Evolutionary conservation across 1,140 invertebrate genomes (phyloP), one percentile per base, ranked within the genome.

Genomic region (Temnothorax curvispinosus): DNA sequence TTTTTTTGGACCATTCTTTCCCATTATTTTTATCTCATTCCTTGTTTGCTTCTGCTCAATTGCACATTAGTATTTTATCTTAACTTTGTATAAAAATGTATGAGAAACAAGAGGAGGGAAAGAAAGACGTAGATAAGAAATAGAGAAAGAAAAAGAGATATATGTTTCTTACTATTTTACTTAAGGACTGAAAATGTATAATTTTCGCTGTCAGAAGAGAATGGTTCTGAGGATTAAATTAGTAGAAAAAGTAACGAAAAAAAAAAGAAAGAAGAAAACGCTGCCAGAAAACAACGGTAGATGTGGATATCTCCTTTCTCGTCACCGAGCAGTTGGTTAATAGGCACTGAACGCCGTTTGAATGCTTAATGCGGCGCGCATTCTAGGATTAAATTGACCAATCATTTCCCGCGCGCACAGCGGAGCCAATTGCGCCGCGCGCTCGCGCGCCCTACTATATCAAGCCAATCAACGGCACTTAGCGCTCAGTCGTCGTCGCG

Each of bases 331-430:
- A 87, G 76, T 88, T 54, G 89, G 92, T 95, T 95, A 95, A 95
- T 95, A 95, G 94, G 92, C 90, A 94, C 89, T 94, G 93, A 94
- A 95, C 94, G 95, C 91, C 91, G 93, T 82, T 93, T 95, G 95
- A 95, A 95, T 95, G 94, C 93, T 95, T 95, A 95, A 95, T 95
- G 94, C 92, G 91, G 91, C 92, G 91, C 90, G 90, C 89, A 81
- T 93, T 94, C 94, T 94, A 95, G 93, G 94, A 93, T 95, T 95
- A 95, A 95, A 95, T 95, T 95, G 95, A 94, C 95, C 95, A 95
- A 95, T 95, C 94, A 95, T 95, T 95, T 95, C 94, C 93, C 94
- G 92, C 93, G 91, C 80, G 44, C 69, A 84, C 41, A 58, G 93
- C 92, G 93, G 91, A 91, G 91, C 94, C 95, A 95, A 95, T 95